Evolutionary conservation across 2,113 vertebrate genomes (phyloP).

Genomic region (Engystomops pustulosus): DNA sequence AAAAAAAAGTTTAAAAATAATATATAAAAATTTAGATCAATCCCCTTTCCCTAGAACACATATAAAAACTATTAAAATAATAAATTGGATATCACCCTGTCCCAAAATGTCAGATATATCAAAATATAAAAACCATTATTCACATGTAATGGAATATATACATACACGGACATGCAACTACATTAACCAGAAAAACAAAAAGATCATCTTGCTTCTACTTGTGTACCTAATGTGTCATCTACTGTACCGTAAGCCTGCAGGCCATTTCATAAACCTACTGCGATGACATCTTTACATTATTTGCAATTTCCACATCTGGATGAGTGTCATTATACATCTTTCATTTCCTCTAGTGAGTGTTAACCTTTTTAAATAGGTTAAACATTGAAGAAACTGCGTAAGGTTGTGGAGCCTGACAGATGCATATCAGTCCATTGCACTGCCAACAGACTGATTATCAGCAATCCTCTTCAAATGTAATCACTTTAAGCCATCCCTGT

Average conservation of each 20-base stretch:
- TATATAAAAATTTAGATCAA: no score
- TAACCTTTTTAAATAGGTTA: constrained; percentile 54
- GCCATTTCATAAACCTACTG: neutral
- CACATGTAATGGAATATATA: no score
- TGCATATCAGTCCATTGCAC: constrained; percentile 46
- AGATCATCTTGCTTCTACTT: neutral
- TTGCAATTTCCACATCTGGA: constrained; percentile 11
- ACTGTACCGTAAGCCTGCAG: neutral
- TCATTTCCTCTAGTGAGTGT: constrained; percentile 25
- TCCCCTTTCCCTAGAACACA: no score
- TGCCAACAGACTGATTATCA: constrained; percentile 57
- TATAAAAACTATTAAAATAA: no score
- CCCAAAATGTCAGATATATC: no score
- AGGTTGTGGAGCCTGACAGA: constrained; percentile 53
- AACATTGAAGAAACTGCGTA: constrained; percentile 29
- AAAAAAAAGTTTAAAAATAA: no score
- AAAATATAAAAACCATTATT: no score
- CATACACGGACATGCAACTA: neutral
- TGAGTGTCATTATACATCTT: constrained; percentile 39
- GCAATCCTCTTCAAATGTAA: constrained; percentile 58
- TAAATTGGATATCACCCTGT: no score
- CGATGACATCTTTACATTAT: constrained; percentile 8
- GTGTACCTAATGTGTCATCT: neutral
- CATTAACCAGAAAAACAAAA: neutral
- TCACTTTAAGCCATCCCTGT: constrained; percentile 55